Base-by-base conservation (phyloP, 1,140 invertebrate genomes). In the Scaptodrosophila lebanonensis region DNA sequence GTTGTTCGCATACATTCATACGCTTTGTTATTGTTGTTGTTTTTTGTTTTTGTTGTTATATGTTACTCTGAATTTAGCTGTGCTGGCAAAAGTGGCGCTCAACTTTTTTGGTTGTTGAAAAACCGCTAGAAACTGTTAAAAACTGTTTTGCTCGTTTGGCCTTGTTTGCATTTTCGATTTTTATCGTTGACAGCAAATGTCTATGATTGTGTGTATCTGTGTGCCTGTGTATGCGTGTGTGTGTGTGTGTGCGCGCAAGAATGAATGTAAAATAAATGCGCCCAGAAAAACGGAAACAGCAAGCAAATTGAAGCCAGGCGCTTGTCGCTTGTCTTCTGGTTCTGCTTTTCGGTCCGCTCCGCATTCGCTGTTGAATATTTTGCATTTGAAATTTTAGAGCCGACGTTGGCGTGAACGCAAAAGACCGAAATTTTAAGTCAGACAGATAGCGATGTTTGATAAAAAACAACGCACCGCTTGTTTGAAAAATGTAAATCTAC, bases 231-330 rank as follows among this genome's bases (percentile, higher is more conserved):
- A 38, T 20, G 60, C 48, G 48, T 53, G 60, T 38, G 44, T 61
- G 47, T 52, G 60, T 45, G 65, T 68, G 68, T 73, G 47, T 27
- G 12, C 38, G 49, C 71, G 53, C 77, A 71, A 67, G 68, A 65
- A 71, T 71, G 72, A 76, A 76, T 76, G 77, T 76, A 71, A 71
- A 77, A 76, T 71, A 76, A 77, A 76, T 8, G 22, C 40, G 50
- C 43, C 40, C 48, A 63, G 45, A 44, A 42, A 42, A 45, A 39
- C 32, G 36, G 54, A 64, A 58, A 56, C 32, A 27, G 35, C 6
- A 49, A 49, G 17, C 12, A 16, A 25, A 39, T 15, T n/a, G 29
- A 17, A 13, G 33, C 39, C 36, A 42, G 18, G 11, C n/a, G 1
- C 36, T 35, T 50, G 25, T 12, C 17, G 16, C n/a, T 32, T 29